Conservation (phyloP, 2,113 vertebrate genomes). For the Charadrius vociferus region DNA sequence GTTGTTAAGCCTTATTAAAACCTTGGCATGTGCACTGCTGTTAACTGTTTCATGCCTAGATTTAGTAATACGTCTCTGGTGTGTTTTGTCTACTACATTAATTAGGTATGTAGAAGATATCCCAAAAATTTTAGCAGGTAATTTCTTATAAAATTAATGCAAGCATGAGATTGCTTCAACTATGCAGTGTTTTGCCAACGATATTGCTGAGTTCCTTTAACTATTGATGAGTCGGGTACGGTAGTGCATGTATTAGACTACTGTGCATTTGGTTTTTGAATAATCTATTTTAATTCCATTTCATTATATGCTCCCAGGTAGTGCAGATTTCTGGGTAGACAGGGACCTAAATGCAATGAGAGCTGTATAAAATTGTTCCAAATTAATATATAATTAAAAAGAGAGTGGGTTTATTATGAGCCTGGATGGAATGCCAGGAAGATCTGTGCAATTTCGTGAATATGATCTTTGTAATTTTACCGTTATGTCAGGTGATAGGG, state of each 20-base stretch:
- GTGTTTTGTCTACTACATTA: neutral
- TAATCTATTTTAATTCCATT: neutral
- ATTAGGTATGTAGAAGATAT: neutral
- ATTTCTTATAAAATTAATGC: neutral
- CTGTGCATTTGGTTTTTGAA: neutral
- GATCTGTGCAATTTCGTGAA: neutral
- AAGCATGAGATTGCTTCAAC: neutral
- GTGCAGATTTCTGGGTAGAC: neutral
- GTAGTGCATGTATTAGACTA: neutral
- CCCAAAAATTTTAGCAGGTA: too few relatives aligned
- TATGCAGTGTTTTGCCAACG: neutral
- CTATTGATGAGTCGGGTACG: neutral
- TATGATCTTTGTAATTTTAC: neutral
- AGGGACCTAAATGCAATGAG: neutral
- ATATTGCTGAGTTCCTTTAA: neutral
- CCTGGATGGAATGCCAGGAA: neutral
- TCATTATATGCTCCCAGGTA: neutral
- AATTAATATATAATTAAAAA: neutral
- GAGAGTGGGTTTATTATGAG: neutral
- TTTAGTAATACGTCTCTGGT: neutral
- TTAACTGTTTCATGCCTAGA: constrained; percentile 72
- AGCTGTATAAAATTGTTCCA: neutral
- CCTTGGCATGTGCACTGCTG: constrained; percentile 56
- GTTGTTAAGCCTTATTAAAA: constrained; percentile 75
- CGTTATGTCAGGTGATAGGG: neutral